phyloP scores from a whole-genome alignment of 2,888 invertebrate genomes.

The Hyposoter dolosus region DNA sequence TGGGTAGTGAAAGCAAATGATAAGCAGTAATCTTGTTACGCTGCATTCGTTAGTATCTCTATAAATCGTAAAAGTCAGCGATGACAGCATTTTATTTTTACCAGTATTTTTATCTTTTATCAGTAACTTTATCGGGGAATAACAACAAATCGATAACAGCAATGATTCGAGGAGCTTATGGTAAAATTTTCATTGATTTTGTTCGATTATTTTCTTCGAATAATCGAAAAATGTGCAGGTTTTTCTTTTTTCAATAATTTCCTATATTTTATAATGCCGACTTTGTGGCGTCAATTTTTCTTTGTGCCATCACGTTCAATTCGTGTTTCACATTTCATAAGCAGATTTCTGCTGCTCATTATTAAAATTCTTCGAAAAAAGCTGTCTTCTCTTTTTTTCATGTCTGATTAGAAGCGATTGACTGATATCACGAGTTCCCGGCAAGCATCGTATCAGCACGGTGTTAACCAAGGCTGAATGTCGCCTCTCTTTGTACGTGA shows the following conservation, averaged over 20 bases:
- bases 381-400: constrained; percentile 21
- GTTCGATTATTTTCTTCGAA: neutral
- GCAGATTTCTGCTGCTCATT: neutral
- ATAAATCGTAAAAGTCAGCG: neutral
- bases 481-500: constrained; percentile 20
- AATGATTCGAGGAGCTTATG: neutral
- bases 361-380: constrained; percentile 9
- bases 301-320: constrained; percentile 13
- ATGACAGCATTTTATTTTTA: neutral
- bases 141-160: neutral
- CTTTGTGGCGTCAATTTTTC: neutral
- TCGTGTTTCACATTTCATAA: neutral
- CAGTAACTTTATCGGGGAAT: neutral
- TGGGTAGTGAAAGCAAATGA: neutral
- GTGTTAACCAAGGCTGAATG: constrained; percentile 44
- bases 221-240: neutral
- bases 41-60: neutral
- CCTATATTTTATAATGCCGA: too few species aligned
- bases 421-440: constrained; percentile 22
- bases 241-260: neutral
- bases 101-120: neutral
- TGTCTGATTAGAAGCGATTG: constrained; percentile 26
- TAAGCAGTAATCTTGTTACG: neutral
- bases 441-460: constrained; percentile 13
- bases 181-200: neutral